A percentile compares a stretch with the other conserved stretches of the same genome.
Evolutionary conservation across 2,888 invertebrate genomes (phyloP).

Genomic region (Bombylius discolor): DNA sequence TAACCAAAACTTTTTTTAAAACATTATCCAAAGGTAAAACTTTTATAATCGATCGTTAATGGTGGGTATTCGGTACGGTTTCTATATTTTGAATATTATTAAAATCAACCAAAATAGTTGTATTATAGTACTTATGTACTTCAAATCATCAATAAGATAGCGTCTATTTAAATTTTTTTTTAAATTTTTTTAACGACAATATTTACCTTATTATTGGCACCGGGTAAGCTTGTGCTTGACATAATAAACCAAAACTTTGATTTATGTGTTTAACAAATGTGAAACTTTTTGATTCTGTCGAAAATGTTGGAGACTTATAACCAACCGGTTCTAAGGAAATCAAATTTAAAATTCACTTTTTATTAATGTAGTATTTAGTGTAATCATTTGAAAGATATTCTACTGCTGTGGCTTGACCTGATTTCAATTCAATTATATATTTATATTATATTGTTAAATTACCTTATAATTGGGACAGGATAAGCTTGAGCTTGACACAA

Average conservation of each 20-base stretch:
- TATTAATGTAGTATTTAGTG: no score
- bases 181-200: not conserved
- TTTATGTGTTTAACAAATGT: conserved; percentile 17
- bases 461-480: conserved; percentile 52
- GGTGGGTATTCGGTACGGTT: conserved; percentile 46
- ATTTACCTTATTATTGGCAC: conserved; percentile 47
- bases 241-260: conserved; percentile 43
- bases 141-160: no score
- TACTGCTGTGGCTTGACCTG: no score
- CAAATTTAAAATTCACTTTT: no score
- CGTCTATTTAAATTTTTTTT: no score
- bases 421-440: no score
- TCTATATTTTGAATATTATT: conserved; percentile 28
- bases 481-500: conserved; percentile 54
- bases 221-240: conserved; percentile 55
- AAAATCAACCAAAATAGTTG: not conserved
- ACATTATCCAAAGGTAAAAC: conserved; percentile 9
- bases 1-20: conserved; percentile 40
- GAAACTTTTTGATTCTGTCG: conserved; percentile 36
- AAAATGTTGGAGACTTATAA: conserved; percentile 42
- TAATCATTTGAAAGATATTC: no score
- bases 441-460: no score
- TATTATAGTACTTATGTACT: no score
- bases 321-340: conserved; percentile 43
- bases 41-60: conserved; percentile 39